phyloP scores from a whole-genome alignment of 2,113 vertebrate species.

The Hydrolagus affinis region DNA sequence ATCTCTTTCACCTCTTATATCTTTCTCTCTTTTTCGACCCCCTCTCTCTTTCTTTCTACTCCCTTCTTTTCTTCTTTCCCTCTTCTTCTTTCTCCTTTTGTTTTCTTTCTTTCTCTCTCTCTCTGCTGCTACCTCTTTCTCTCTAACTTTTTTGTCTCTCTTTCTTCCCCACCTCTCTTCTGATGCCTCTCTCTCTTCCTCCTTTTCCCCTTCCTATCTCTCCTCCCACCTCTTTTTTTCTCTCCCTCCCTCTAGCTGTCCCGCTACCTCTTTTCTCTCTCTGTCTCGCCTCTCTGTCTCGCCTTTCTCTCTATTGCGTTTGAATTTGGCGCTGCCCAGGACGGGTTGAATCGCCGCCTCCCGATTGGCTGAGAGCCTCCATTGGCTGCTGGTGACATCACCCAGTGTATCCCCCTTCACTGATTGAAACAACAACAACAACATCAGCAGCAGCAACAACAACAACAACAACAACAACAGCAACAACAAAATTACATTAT shows the following conservation, averaged over 20 bases:
- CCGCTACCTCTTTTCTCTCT: neutral
- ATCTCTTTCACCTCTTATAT: neutral
- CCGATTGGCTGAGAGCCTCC: neutral
- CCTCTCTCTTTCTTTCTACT: neutral
- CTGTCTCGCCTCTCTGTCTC: neutral
- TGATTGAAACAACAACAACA: too few species aligned
- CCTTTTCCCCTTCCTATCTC: neutral
- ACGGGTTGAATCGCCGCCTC: neutral
- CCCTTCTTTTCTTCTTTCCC: neutral
- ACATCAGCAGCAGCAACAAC: too few species aligned
- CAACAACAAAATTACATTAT: too few species aligned
- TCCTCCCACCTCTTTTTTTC: neutral
- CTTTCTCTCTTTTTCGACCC: too few species aligned
- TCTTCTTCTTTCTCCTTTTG: neutral
- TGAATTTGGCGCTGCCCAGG: constrained; percentile 13
- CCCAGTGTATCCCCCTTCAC: too few species aligned
- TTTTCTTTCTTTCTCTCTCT: neutral
- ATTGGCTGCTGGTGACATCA: too few species aligned
- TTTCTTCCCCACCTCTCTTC: neutral
- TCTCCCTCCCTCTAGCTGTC: neutral
- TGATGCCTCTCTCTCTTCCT: neutral
- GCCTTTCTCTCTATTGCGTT: neutral
- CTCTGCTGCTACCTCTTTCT: neutral
- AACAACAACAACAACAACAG: too few species aligned
- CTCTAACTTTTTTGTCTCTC: neutral